These are phyloP conservation scores for Corvus moneduloides DNA, from an alignment of 2,113 vertebrate species.

Conservation along the genomic window DNA sequence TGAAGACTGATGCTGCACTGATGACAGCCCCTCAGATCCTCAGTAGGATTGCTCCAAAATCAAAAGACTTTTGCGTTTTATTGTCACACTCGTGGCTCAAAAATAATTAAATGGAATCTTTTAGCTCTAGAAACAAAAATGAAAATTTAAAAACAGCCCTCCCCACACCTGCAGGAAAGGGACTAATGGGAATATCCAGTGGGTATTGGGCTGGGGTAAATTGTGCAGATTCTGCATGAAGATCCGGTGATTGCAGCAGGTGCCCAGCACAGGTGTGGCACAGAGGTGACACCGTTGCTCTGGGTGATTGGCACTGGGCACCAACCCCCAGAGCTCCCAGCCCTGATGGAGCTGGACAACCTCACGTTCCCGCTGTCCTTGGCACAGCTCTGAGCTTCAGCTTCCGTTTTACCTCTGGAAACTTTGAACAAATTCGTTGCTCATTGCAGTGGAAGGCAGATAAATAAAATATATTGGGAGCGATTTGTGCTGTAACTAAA, in stretches of 20 bases:
- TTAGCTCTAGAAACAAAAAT: constrained; percentile 40
- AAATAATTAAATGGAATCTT: constrained; percentile 61
- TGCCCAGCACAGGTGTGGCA: not conserved
- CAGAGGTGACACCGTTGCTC: not conserved
- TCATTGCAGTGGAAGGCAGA: constrained; percentile 37
- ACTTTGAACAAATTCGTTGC: constrained; percentile 26
- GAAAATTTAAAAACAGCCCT: not conserved
- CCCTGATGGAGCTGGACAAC: not conserved
- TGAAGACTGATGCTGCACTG: constrained; percentile 56
- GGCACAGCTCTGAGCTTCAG: not conserved
- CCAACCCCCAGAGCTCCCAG: not conserved
- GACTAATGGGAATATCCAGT: constrained; percentile 6
- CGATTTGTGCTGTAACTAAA: constrained; percentile 58
- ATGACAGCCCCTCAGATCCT: constrained; percentile 66
- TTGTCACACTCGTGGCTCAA: constrained; percentile 46
- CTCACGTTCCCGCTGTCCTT: not conserved
- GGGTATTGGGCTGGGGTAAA: not conserved
- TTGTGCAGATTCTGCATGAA: not conserved
- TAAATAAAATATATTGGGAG: constrained; percentile 57
- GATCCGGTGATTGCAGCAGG: not conserved
- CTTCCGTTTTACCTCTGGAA: not conserved
- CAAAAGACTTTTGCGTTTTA: constrained; percentile 69
- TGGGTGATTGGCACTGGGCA: not conserved
- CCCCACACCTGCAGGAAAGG: not conserved
- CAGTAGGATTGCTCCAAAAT: constrained; percentile 66